Conservation (phyloP, 23 tunicate genomes). For the Ciona savignyi region DNA sequence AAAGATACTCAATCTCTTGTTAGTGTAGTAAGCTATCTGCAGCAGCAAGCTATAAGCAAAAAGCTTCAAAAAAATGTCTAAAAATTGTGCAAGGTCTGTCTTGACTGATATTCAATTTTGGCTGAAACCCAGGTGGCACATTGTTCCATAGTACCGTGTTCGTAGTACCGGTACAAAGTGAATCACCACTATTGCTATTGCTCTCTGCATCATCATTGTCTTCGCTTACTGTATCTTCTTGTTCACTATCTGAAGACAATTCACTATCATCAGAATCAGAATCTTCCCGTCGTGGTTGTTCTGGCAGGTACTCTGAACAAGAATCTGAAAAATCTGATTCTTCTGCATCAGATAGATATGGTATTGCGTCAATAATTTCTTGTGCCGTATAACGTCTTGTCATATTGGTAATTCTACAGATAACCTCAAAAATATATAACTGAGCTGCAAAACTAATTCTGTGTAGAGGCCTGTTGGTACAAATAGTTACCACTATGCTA, state of each 20-base stretch:
- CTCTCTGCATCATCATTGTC: constrained; percentile 14
- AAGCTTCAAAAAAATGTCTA: too few species aligned
- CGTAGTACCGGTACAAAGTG: not conserved
- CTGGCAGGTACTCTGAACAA: constrained; percentile 18
- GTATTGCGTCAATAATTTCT: too few species aligned
- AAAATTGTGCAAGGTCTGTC: too few species aligned
- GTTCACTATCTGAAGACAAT: constrained; percentile 21
- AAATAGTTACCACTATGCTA: constrained; percentile 30
- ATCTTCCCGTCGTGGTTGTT: constrained; percentile 17
- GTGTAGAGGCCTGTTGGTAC: constrained; percentile 24
- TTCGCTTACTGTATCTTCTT: constrained; percentile 13
- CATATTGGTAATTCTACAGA: too few species aligned
- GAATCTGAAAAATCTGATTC: too few species aligned
- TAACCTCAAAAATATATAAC: constrained; percentile 6
- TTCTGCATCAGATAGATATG: too few species aligned
- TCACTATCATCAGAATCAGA: constrained; percentile 18
- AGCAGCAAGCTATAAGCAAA: too few species aligned
- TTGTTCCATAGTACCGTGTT: not conserved
- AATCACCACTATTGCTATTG: not conserved
- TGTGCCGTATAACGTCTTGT: too few species aligned
- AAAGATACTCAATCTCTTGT: constrained; percentile 25
- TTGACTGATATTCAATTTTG: too few species aligned
- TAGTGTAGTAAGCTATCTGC: constrained; percentile 39
- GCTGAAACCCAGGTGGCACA: too few species aligned
- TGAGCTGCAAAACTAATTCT: constrained; percentile 5